Conservation (phyloP, 2,113 vertebrate genomes). For the Hippocampus comes region DNA sequence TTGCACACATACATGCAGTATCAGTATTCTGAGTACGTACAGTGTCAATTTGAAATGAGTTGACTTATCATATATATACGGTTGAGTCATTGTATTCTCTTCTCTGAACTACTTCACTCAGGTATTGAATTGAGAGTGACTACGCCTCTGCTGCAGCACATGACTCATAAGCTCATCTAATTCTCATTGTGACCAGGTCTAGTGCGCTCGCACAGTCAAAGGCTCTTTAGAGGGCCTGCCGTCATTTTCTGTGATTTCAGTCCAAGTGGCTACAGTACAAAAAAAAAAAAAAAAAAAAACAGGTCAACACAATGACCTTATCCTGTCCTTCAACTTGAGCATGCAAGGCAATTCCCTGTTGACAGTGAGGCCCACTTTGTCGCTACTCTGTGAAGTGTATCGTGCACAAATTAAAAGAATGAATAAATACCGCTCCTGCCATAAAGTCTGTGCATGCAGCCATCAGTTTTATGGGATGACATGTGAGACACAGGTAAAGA, state of each 20-base stretch:
- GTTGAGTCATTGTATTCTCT: slow-evolving; percentile 13
- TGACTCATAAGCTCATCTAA: slow-evolving; percentile 61
- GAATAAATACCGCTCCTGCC: neutral
- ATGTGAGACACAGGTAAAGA: neutral
- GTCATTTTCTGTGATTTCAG: slow-evolving; percentile 78
- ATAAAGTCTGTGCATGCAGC: neutral
- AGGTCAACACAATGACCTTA: slow-evolving; percentile 69
- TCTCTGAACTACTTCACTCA: neutral
- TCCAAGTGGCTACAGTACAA: slow-evolving; percentile 70
- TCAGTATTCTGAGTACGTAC: slow-evolving; percentile 23
- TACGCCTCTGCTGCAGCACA: slow-evolving; percentile 40
- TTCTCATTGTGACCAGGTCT: slow-evolving; percentile 50
- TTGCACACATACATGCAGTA: neutral
- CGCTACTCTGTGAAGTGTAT: slow-evolving; percentile 42
- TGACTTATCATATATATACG: slow-evolving; percentile 29
- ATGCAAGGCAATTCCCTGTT: slow-evolving; percentile 51
- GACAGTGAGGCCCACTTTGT: slow-evolving; percentile 52
- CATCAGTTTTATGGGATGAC: neutral
- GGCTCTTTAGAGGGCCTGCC: slow-evolving; percentile 67
- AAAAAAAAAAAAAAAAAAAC: slow-evolving; percentile 67
- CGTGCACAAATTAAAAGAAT: slow-evolving; percentile 6
- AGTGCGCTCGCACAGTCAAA: slow-evolving; percentile 31
- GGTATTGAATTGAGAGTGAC: slow-evolving; percentile 45
- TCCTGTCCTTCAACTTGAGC: slow-evolving; percentile 66
- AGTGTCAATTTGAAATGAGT: slow-evolving; percentile 29